Percentiles rank a stretch among this genome's conserved stretches.
phyloP scores from a whole-genome alignment of 2,113 vertebrate genomes.

The Dromas ardeola region DNA sequence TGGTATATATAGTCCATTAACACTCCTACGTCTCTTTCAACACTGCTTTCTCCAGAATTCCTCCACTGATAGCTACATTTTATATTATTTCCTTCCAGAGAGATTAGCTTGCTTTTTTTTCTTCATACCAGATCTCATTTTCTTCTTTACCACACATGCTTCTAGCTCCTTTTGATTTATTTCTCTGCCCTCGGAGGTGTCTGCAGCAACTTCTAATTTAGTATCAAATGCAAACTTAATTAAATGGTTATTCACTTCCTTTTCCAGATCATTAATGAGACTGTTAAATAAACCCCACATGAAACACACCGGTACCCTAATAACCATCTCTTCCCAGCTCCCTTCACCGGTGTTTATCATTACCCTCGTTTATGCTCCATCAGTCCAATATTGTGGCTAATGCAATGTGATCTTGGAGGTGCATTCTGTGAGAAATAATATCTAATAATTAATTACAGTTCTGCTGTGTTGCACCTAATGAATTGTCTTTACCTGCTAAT shows the following conservation, averaged over 20 bases:
- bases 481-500: slow-evolving; percentile 30
- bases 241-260: slow-evolving; percentile 56
- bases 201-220: slow-evolving; percentile 59
- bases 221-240: slow-evolving; percentile 61
- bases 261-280: slow-evolving; percentile 61
- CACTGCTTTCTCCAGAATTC: slow-evolving; percentile 19
- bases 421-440: slow-evolving; percentile 17
- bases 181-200: slow-evolving; percentile 22
- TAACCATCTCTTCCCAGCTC: slow-evolving; percentile 29
- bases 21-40: slow-evolving; percentile 35
- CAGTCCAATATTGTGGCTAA: slow-evolving; percentile 41
- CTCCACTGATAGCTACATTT: background rate
- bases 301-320: slow-evolving; percentile 36
- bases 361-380: slow-evolving; percentile 41
- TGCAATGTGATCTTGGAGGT: slow-evolving; percentile 12
- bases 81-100: slow-evolving; percentile 32
- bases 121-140: slow-evolving; percentile 39
- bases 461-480: slow-evolving; percentile 26
- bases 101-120: slow-evolving; percentile 5
- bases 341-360: slow-evolving; percentile 25
- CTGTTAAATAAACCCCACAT: slow-evolving; percentile 50
- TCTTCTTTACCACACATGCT: slow-evolving; percentile 14
- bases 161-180: slow-evolving; percentile 61
- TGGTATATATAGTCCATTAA: slow-evolving; percentile 55
- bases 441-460: slow-evolving; percentile 60